These are phyloP conservation scores for Diabrotica balteata DNA, from an alignment of 2,888 invertebrate genomes.

Conservation along the genomic window DNA sequence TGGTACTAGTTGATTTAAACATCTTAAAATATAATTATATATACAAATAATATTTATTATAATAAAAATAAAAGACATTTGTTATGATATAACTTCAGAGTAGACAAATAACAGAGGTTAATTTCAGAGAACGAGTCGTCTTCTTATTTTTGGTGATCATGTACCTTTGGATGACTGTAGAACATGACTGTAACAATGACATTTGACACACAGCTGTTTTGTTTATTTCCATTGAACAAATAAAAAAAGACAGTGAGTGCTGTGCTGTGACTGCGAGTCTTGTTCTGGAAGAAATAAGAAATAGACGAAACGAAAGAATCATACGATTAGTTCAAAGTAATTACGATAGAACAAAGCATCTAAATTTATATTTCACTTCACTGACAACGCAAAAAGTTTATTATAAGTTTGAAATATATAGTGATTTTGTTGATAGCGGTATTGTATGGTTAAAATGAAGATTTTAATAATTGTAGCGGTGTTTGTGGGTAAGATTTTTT, in stretches of 20 bases:
- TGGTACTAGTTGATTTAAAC: slow-evolving; percentile 1
- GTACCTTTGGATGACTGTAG: too few species aligned
- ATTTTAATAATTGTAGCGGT: slow-evolving; percentile 38
- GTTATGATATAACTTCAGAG: too few species aligned
- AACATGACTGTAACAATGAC: too few species aligned
- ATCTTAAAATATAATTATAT: neutral
- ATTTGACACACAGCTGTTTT: too few species aligned
- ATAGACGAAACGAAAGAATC: too few species aligned
- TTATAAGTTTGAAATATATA: neutral
- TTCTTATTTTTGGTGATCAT: too few species aligned
- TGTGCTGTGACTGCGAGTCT: too few species aligned
- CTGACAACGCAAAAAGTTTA: slow-evolving; percentile 7
- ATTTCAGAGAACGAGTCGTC: too few species aligned
- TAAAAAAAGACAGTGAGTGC: too few species aligned
- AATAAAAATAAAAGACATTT: neutral
- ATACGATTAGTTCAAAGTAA: neutral
- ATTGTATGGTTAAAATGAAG: slow-evolving; percentile 40
- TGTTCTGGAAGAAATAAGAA: too few species aligned
- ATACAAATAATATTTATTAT: neutral
- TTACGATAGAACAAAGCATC: neutral
- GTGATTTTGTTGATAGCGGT: neutral
- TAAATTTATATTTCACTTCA: slow-evolving; percentile 2
- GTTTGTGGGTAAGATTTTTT: slow-evolving; percentile 39
- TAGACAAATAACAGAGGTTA: too few species aligned
- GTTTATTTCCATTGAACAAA: too few species aligned